phyloP scores from a whole-genome alignment of 2,797 vertebrate species.

The Rhinella marina region DNA sequence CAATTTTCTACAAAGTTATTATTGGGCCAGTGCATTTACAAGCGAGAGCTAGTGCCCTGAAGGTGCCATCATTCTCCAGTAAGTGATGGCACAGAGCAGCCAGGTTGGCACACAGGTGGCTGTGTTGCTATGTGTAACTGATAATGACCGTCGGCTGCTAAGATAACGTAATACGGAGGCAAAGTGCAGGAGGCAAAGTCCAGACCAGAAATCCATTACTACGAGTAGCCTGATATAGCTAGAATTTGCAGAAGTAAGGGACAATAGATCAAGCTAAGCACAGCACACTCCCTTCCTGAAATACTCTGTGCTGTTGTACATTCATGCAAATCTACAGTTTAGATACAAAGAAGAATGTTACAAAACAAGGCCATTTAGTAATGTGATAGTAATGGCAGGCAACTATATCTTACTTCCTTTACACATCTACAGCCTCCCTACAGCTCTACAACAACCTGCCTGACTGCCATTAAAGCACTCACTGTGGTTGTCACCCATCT shows the following conservation, averaged over 20 bases:
- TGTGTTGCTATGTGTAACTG: not conserved
- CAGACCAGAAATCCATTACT: not conserved
- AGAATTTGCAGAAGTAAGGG: not conserved
- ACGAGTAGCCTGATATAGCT: not conserved
- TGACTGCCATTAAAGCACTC: not conserved
- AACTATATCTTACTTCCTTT: not conserved
- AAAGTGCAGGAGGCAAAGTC: constrained; percentile 15
- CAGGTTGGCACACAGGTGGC: not conserved
- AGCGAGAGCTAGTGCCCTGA: not conserved
- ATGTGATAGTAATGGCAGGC: too few relatives aligned
- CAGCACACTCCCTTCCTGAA: not conserved
- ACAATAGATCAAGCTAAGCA: not conserved
- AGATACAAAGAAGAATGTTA: not conserved
- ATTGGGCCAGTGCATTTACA: too few relatives aligned
- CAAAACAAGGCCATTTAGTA: too few relatives aligned
- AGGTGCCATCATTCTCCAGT: not conserved
- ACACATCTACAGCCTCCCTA: not conserved
- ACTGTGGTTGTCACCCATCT: not conserved
- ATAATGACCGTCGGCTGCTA: not conserved
- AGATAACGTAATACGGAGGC: not conserved
- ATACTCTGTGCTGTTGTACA: not conserved
- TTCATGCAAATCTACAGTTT: not conserved
- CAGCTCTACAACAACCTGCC: not conserved
- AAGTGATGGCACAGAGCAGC: not conserved
- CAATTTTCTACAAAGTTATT: too few relatives aligned